Percentiles rank a stretch among this genome's conserved stretches.
Conservation (phyloP, 2,113 vertebrate genomes). For the Rhizomys pruinosus region DNA sequence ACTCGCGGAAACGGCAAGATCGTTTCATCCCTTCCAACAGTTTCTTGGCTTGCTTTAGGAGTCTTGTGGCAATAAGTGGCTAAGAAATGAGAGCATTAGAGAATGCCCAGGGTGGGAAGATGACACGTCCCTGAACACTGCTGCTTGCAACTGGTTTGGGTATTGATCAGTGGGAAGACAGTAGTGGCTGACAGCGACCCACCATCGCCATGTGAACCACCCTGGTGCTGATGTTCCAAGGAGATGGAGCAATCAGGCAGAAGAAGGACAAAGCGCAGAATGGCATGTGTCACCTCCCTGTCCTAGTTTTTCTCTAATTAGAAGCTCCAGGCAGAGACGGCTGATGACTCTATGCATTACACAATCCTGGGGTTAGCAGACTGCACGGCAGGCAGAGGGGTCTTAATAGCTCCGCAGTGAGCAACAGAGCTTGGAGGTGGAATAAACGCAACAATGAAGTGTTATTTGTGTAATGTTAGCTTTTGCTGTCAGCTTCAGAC, state of each 20-base stretch:
- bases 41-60: neutral
- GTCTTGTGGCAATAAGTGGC: neutral
- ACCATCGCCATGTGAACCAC: too few species aligned
- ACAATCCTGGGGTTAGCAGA: neutral
- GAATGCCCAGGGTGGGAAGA: neutral
- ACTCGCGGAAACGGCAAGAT: neutral
- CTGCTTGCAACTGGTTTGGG: fast-evolving
- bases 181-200: too few species aligned
- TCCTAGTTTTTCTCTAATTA: neutral
- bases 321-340: neutral
- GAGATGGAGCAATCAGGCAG: neutral
- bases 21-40: neutral
- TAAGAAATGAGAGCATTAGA: neutral
- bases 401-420: neutral
- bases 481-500: neutral
- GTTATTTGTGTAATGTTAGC: neutral
- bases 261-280: neutral
- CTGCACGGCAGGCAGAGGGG: neutral
- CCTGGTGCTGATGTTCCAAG: neutral
- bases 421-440: neutral
- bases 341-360: neutral
- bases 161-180: fast-evolving
- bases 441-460: fast-evolving
- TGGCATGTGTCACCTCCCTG: neutral
- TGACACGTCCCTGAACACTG: neutral